Conservation (phyloP, 2,888 invertebrate genomes). For the Trichopoda pennipes region DNA sequence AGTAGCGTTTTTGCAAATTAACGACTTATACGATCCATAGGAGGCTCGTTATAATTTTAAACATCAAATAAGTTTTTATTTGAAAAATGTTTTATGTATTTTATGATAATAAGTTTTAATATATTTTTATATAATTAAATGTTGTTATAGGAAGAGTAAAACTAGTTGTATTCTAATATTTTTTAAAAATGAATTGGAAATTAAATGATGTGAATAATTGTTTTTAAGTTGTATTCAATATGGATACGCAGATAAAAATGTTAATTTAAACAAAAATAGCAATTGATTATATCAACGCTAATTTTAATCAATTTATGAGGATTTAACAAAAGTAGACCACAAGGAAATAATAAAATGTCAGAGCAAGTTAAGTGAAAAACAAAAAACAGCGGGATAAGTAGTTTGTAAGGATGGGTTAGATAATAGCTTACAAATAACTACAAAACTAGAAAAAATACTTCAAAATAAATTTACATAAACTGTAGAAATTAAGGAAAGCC, state of each 20-base stretch:
- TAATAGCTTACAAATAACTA: slow-evolving; percentile 40
- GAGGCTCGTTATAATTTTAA: no score
- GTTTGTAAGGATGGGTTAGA: not conserved
- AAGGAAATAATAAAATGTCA: not conserved
- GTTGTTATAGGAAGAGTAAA: slow-evolving; percentile 35
- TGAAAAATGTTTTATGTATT: not conserved
- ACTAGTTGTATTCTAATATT: slow-evolving; percentile 40
- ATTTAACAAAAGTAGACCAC: not conserved
- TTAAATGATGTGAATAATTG: not conserved
- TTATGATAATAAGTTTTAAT: slow-evolving; percentile 28
- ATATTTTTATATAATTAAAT: slow-evolving; percentile 39
- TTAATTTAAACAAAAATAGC: slow-evolving; percentile 9
- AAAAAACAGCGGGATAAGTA: not conserved
- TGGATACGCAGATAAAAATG: slow-evolving; percentile 12
- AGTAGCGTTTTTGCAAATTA: no score
- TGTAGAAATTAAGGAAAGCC: slow-evolving; percentile 10
- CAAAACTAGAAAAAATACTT: slow-evolving; percentile 28
- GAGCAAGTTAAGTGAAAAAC: not conserved
- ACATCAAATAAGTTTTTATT: not conserved
- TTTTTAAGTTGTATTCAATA: slow-evolving; percentile 42
- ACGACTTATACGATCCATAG: no score
- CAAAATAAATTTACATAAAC: slow-evolving; percentile 22
- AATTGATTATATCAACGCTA: slow-evolving; percentile 60
- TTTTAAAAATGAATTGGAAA: slow-evolving; percentile 21
- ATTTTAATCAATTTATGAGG: not conserved